Conservation (phyloP, 2,797 vertebrate species). For the Pantherophis alleghaniensis region DNA sequence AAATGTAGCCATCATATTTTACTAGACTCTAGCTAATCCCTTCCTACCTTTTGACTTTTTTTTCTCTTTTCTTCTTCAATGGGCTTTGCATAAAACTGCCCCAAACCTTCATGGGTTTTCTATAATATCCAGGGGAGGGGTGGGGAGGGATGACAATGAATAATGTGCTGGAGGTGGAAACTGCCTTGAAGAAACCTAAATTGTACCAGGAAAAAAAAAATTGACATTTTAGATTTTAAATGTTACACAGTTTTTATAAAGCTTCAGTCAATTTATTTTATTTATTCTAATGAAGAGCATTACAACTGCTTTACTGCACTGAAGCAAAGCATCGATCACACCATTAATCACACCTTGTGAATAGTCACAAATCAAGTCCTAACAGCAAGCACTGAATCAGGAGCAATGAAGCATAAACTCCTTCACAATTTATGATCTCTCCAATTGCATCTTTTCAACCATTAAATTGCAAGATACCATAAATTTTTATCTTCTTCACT, state of each 20-base stretch:
- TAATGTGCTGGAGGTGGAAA: constrained; percentile 93
- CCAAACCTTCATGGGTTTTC: constrained; percentile 80
- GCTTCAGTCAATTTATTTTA: constrained; percentile 99
- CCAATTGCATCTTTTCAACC: constrained; percentile 99
- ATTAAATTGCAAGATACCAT: constrained; percentile 99
- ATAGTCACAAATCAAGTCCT: constrained; percentile 99
- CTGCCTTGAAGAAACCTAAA: constrained; percentile 87
- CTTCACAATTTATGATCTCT: constrained; percentile 99
- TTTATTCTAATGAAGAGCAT: constrained; percentile 99
- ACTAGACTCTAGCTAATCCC: constrained; percentile 61
- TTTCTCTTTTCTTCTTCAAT: constrained; percentile 71
- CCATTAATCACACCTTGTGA: constrained; percentile 99
- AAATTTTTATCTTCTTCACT: constrained; percentile 99
- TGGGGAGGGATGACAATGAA: constrained; percentile 77
- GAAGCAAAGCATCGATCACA: constrained; percentile 96
- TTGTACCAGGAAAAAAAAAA: constrained; percentile 86
- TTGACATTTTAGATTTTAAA: constrained; percentile 99
- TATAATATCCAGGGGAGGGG: constrained; percentile 69
- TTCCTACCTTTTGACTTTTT: constrained; percentile 63
- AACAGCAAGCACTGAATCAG: constrained; percentile 99
- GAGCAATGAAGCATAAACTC: constrained; percentile 99
- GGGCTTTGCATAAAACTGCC: constrained; percentile 80
- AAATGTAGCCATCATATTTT: constrained; percentile 63
- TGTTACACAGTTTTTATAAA: constrained; percentile 99
- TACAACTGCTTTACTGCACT: constrained; percentile 97